These are phyloP conservation scores for Craterocephalus amniculus DNA, from an alignment of 2,797 vertebrate species.

Conservation along the genomic window DNA sequence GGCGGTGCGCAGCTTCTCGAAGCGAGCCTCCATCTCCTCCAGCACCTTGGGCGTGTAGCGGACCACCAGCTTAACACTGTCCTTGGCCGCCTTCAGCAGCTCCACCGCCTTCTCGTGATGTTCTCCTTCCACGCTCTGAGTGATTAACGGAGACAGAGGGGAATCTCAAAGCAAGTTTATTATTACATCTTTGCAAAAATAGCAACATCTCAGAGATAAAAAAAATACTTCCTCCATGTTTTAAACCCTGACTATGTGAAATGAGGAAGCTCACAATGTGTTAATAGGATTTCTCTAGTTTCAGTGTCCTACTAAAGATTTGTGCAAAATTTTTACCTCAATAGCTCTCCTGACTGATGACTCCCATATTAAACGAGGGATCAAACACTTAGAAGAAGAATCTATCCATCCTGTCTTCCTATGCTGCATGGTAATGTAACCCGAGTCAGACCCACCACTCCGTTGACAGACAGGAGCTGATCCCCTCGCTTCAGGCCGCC, in stretches of 20 bases:
- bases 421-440: not conserved
- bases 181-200: conserved; percentile 15
- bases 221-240: not conserved
- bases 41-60: conserved; percentile 98
- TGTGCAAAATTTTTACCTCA: conserved; percentile 24
- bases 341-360: conserved; percentile 14
- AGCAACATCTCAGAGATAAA: not conserved
- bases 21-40: conserved; percentile 99
- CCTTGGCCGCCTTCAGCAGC: conserved; percentile 95
- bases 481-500: conserved; percentile 97
- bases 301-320: conserved; percentile 3
- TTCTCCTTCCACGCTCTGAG: conserved; percentile 97
- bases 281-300: conserved; percentile 3
- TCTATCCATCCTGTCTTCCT: not conserved
- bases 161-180: conserved; percentile 19
- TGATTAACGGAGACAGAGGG: not conserved
- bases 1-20: conserved; percentile 96
- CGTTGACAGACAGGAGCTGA: conserved; percentile 97
- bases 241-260: conserved; percentile 9
- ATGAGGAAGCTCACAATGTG: not conserved
- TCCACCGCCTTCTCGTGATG: conserved; percentile 98
- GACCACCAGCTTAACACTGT: conserved; percentile 97
- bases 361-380: conserved; percentile 17
- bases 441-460: conserved; percentile 86
- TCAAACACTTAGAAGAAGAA: conserved; percentile 16